These are phyloP conservation scores for Numenius phaeopus DNA, from an alignment of 2,797 vertebrate genomes.

Conservation along the genomic window DNA sequence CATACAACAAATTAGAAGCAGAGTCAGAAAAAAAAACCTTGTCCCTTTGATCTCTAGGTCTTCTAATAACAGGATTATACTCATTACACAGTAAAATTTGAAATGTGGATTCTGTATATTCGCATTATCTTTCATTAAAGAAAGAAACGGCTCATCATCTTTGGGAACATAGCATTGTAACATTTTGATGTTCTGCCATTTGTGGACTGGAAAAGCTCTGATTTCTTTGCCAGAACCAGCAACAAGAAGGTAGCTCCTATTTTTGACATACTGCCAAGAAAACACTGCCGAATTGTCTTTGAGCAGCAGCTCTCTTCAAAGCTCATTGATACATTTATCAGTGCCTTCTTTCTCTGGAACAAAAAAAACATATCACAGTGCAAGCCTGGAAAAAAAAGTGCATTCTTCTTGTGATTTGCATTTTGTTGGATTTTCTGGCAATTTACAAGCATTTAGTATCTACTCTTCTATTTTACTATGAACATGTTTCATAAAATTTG, in stretches of 20 bases:
- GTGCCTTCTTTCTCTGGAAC: conserved; percentile 11
- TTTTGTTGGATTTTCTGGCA: not conserved
- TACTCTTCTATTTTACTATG: not conserved
- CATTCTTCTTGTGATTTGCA: not conserved
- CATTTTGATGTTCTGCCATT: conserved; percentile 2
- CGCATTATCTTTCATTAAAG: not conserved
- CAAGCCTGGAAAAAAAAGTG: not conserved
- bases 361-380: not conserved
- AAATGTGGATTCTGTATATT: not conserved
- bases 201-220: not conserved
- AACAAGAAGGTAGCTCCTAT: not conserved
- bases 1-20: not conserved
- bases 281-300: conserved; percentile 23
- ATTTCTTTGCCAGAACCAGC: conserved; percentile 2
- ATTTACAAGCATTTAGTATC: not conserved
- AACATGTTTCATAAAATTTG: not conserved
- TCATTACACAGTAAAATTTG: not conserved
- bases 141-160: not conserved
- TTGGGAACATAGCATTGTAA: not conserved
- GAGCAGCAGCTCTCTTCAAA: not conserved
- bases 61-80: not conserved
- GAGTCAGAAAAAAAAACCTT: not conserved
- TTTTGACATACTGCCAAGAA: not conserved
- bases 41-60: not conserved
- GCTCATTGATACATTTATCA: conserved; percentile 36